These are phyloP conservation scores for Drosophila kuntzei DNA, from an alignment of 2,888 invertebrate genomes.

Conservation along the genomic window DNA sequence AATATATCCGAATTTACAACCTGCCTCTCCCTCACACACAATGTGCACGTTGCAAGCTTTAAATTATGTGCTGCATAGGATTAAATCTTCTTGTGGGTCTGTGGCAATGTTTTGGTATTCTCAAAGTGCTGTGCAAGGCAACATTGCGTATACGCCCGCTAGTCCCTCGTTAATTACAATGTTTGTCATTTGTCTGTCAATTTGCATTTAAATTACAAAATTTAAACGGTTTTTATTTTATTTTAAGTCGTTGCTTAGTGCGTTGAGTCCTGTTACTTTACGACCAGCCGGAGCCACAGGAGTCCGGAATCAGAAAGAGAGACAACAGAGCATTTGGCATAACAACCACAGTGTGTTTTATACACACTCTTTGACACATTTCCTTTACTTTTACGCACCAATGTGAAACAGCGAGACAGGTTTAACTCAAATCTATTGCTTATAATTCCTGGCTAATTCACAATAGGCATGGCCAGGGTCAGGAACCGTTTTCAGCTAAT, in stretches of 20 bases:
- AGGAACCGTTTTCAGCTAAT: constrained; percentile 65
- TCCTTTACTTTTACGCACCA: constrained; percentile 20
- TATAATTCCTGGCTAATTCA: constrained; percentile 46
- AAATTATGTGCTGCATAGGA: constrained; percentile 47
- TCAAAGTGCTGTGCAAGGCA: not conserved
- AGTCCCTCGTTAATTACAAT: constrained; percentile 80
- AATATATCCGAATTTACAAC: too few species aligned
- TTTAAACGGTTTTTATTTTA: constrained; percentile 64
- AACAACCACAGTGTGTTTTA: constrained; percentile 20
- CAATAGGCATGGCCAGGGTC: constrained; percentile 51
- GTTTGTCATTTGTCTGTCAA: constrained; percentile 78
- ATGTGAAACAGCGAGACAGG: constrained; percentile 13
- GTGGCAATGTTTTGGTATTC: constrained; percentile 16
- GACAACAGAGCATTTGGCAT: constrained; percentile 51
- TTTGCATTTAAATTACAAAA: constrained; percentile 83
- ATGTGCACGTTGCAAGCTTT: constrained; percentile 35
- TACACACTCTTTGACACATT: constrained; percentile 49
- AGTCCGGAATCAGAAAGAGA: not conserved
- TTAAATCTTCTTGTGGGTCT: constrained; percentile 13
- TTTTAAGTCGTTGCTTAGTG: constrained; percentile 27
- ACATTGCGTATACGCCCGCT: constrained; percentile 70
- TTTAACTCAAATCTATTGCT: constrained; percentile 69
- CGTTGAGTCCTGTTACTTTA: constrained; percentile 33
- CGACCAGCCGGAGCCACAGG: constrained; percentile 29
- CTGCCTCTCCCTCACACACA: not conserved